Conservation (phyloP, 2,888 invertebrate genomes). For the Perdita meconis region DNA sequence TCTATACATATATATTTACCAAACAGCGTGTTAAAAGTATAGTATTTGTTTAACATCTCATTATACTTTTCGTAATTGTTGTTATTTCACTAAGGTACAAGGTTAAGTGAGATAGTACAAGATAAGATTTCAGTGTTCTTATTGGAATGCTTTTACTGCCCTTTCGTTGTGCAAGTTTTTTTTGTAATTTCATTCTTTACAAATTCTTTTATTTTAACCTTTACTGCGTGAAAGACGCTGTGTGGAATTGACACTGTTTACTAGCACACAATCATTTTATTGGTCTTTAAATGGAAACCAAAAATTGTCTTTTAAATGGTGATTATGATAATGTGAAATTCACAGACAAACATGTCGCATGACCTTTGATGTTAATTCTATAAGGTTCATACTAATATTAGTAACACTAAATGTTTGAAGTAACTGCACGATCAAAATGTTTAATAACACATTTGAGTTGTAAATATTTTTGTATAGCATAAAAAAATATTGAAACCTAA, state of each 20-base stretch:
- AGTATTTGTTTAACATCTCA: conserved; percentile 37
- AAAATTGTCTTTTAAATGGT: not conserved
- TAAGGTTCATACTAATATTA: not conserved
- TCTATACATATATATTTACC: conserved; percentile 2
- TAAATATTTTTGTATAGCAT: not conserved
- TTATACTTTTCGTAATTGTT: conserved; percentile 51
- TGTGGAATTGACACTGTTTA: conserved; percentile 1
- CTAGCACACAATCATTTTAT: not conserved
- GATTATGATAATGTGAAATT: not conserved
- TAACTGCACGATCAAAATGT: conserved; percentile 13
- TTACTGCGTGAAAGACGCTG: not conserved
- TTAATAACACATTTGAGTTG: not conserved
- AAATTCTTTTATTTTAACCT: not conserved
- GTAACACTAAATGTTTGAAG: not conserved
- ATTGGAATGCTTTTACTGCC: conserved; percentile 10
- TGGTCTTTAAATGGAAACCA: not conserved
- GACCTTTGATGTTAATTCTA: not conserved
- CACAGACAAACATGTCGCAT: too few species aligned
- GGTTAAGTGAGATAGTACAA: conserved; percentile 45
- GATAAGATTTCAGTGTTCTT: conserved; percentile 64
- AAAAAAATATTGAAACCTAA: too few species aligned
- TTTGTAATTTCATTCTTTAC: not conserved
- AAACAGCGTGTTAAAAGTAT: conserved; percentile 28
- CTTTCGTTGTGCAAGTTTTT: not conserved
- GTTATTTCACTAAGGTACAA: conserved; percentile 47